Evolutionary conservation across 1,140 invertebrate genomes (phyloP).

Genomic region (Bicyclus anynana): DNA sequence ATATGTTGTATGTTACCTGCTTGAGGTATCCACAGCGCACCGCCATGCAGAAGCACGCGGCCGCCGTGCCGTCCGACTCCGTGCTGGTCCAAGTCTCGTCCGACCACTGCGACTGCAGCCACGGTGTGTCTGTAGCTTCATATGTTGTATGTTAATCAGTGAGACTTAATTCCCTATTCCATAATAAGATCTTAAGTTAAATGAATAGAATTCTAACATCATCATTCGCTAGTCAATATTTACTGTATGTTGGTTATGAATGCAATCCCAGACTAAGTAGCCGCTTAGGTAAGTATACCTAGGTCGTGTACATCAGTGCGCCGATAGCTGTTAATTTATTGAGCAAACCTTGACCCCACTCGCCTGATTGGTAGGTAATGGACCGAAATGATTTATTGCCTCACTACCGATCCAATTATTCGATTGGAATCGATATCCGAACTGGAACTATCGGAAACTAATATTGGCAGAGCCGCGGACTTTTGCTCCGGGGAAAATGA

Average conservation of each 20-base stretch:
- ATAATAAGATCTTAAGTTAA: too few relatives aligned
- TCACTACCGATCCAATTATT: constrained; percentile 12
- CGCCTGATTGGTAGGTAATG: constrained; percentile 17
- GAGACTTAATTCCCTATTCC: too few relatives aligned
- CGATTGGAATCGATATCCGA: constrained; percentile 1
- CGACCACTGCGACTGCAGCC: constrained; percentile 51
- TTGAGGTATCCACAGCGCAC: constrained; percentile 59
- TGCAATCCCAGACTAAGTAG: too few relatives aligned
- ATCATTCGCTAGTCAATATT: too few relatives aligned
- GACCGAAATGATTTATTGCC: constrained; percentile 17
- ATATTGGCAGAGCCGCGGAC: too few relatives aligned
- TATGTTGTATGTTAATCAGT: constrained; percentile 14
- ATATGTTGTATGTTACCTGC: constrained; percentile 35
- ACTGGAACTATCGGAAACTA: constrained; percentile 2
- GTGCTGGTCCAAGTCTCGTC: constrained; percentile 53
- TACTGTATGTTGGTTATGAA: too few relatives aligned
- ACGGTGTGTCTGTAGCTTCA: background rate
- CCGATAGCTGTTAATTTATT: constrained; percentile 5
- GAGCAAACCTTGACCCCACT: constrained; percentile 12
- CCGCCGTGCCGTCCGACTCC: constrained; percentile 50
- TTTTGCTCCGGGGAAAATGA: too few relatives aligned
- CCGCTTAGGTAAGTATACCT: background rate
- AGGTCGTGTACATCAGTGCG: background rate
- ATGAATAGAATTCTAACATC: too few relatives aligned
- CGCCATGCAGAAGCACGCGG: constrained; percentile 60